Evolutionary conservation across 2,797 vertebrate genomes (phyloP).

Genomic region (Cryptoblepharus egeriae): DNA sequence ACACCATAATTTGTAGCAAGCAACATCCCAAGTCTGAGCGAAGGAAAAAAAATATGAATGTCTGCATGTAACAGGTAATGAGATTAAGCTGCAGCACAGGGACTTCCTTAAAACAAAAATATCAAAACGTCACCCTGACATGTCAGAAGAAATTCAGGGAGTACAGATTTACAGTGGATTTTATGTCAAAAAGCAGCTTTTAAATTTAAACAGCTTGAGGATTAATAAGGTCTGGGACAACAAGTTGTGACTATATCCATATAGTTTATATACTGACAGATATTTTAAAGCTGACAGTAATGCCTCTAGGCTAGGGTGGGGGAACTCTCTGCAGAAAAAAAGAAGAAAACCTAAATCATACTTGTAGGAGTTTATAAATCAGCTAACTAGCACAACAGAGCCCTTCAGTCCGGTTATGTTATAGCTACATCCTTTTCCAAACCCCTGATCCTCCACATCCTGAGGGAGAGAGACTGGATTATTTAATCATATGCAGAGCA

Average conservation of each 20-base stretch:
- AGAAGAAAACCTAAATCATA: slow-evolving; percentile 51
- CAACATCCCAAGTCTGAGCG: slow-evolving; percentile 46
- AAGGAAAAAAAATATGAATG: slow-evolving; percentile 31
- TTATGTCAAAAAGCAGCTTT: slow-evolving; percentile 68
- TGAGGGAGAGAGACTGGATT: slow-evolving; percentile 32
- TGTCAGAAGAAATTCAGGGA: slow-evolving; percentile 64
- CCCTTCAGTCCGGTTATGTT: slow-evolving; percentile 48
- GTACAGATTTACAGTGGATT: slow-evolving; percentile 59
- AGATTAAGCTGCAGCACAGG: slow-evolving; percentile 66
- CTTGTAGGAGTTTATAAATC: slow-evolving; percentile 62
- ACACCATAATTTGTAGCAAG: slow-evolving; percentile 70
- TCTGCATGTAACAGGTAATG: slow-evolving; percentile 63
- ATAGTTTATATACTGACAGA: slow-evolving; percentile 65
- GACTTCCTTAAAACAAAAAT: slow-evolving; percentile 66
- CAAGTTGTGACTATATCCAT: slow-evolving; percentile 68
- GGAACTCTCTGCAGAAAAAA: slow-evolving; percentile 58
- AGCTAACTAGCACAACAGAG: slow-evolving; percentile 28
- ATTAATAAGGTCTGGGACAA: slow-evolving; percentile 73
- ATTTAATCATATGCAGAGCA: slow-evolving; percentile 22
- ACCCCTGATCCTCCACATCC: slow-evolving; percentile 11
- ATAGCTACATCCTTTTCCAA: slow-evolving; percentile 25
- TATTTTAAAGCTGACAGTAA: slow-evolving; percentile 67
- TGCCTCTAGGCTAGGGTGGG: slow-evolving; percentile 61
- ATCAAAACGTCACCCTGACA: slow-evolving; percentile 62
- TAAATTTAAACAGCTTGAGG: slow-evolving; percentile 65